Percentiles rank a stretch among this genome's conserved stretches.
phyloP scores from a whole-genome alignment of 2,888 invertebrate genomes.

The Laothoe populi region DNA sequence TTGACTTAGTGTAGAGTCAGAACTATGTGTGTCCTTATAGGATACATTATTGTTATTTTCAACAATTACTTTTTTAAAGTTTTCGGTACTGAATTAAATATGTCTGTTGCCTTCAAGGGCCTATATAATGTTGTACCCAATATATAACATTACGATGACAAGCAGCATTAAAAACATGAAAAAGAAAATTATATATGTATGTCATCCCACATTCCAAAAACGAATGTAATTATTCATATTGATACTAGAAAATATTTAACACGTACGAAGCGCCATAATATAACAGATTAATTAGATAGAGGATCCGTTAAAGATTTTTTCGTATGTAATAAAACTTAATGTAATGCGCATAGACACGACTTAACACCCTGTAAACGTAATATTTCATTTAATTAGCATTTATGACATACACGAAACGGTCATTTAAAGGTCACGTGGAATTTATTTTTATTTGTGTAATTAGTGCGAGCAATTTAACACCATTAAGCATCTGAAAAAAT shows the following conservation, averaged over 20 bases:
- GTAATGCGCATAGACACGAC: neutral
- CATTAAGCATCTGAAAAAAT: too few species aligned
- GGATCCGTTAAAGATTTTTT: neutral
- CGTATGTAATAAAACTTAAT: neutral
- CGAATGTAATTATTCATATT: constrained; percentile 1
- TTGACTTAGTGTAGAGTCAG: too few species aligned
- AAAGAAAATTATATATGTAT: neutral
- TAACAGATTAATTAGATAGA: constrained; percentile 2
- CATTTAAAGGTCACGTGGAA: neutral
- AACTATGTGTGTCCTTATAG: too few species aligned
- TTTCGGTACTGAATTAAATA: too few species aligned
- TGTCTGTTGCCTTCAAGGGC: too few species aligned
- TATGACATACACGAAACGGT: neutral
- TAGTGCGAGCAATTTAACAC: too few species aligned
- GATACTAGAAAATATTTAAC: constrained; percentile 10
- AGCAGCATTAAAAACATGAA: too few species aligned
- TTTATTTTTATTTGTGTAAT: too few species aligned
- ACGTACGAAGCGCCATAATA: constrained; percentile 18
- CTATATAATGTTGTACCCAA: too few species aligned
- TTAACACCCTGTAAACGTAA: neutral
- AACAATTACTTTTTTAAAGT: too few species aligned
- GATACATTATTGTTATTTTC: too few species aligned
- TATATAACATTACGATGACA: too few species aligned
- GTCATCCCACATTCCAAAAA: neutral
- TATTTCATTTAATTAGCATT: constrained; percentile 10